Percentiles rank a stretch among this genome's conserved stretches.
Evolutionary conservation across 2,797 vertebrate genomes (phyloP).

Genomic region (Rhynchonycteris naso): DNA sequence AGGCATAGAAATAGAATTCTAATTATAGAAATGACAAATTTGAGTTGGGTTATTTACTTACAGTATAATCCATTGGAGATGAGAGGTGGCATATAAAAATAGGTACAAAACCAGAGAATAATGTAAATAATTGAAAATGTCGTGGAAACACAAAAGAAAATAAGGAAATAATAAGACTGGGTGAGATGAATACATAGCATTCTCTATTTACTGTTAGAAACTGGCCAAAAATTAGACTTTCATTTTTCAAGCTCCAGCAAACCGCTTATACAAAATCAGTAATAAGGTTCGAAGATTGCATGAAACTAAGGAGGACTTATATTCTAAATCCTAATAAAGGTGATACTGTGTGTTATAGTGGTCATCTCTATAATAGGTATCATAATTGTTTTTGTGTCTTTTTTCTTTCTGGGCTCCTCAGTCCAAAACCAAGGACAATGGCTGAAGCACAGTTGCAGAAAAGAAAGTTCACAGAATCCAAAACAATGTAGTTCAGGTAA

Average conservation of each 20-base stretch:
- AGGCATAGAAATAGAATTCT: conserved; percentile 55
- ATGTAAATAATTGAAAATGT: conserved; percentile 11
- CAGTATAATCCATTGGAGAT: not conserved
- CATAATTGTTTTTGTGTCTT: not conserved
- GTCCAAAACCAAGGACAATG: not conserved
- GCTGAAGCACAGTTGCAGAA: not conserved
- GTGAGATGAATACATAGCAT: not conserved
- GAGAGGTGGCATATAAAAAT: not conserved
- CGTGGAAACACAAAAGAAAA: not conserved
- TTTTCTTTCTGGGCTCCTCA: not conserved
- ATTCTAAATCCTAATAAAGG: not conserved
- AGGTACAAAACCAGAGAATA: not conserved
- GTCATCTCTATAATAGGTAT: not conserved
- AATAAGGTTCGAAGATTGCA: not conserved
- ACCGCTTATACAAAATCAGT: not conserved
- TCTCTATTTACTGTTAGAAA: not conserved
- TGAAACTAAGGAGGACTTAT: not conserved
- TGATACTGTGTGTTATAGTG: not conserved
- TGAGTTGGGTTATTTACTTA: conserved; percentile 5
- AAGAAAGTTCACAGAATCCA: not conserved
- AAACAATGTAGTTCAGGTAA: not conserved
- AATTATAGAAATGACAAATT: conserved; percentile 47
- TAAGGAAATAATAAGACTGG: not conserved
- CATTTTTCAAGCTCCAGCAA: not conserved
- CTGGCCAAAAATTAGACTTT: not conserved